phyloP scores from a whole-genome alignment of 2,888 invertebrate genomes.

The Neuroscelio doddi region DNA sequence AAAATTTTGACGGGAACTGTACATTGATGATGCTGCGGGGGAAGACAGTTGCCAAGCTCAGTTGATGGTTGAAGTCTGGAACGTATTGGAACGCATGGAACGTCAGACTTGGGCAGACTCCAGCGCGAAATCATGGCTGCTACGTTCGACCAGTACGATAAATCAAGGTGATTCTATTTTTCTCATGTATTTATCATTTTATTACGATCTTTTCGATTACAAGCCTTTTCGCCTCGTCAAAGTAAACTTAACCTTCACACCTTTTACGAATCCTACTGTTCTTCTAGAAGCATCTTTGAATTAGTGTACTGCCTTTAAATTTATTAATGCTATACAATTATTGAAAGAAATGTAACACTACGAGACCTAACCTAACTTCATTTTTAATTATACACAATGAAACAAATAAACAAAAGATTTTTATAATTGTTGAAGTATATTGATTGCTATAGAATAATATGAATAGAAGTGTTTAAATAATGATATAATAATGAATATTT shows the following conservation, averaged over 20 bases:
- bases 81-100: conserved; percentile 35
- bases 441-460: too few species aligned
- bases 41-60: not conserved
- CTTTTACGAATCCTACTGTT: not conserved
- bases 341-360: conserved; percentile 5
- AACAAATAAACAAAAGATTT: too few species aligned
- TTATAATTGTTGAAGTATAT: too few species aligned
- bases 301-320: not conserved
- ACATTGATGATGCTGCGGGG: not conserved
- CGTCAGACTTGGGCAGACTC: conserved; percentile 17
- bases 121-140: conserved; percentile 74
- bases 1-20: too few species aligned
- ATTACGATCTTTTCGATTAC: not conserved
- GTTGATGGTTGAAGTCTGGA: conserved; percentile 1
- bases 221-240: not conserved
- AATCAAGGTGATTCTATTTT: conserved; percentile 74
- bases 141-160: conserved; percentile 81
- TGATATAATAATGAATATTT: too few species aligned
- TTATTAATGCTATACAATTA: conserved; percentile 7
- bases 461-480: too few species aligned
- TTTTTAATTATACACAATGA: too few species aligned
- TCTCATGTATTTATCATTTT: not conserved
- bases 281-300: conserved; percentile 3
- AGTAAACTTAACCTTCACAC: not conserved
- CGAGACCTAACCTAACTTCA: not conserved